Evolutionary conservation across 2,797 vertebrate genomes (phyloP).

Genomic region (Alfaro cultratus): DNA sequence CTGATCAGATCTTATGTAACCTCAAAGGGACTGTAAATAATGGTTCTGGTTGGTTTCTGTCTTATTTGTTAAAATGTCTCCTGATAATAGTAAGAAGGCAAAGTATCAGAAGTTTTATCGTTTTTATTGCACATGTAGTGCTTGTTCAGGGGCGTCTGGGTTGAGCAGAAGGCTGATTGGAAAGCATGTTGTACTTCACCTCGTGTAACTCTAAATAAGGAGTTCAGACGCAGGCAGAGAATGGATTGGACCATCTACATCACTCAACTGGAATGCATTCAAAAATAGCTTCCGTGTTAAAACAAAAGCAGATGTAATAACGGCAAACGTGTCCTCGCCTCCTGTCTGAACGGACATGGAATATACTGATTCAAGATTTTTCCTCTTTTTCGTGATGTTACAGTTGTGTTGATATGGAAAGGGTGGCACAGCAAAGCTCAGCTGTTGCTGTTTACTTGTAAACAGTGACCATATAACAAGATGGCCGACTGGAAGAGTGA

Average conservation of each 20-base stretch:
- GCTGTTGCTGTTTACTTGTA: slow-evolving; percentile 57
- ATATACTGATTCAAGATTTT: neutral
- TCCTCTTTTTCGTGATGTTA: neutral
- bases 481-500: slow-evolving; percentile 11
- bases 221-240: slow-evolving; percentile 70
- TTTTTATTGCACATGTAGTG: slow-evolving; percentile 11
- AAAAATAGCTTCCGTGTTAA: slow-evolving; percentile 85
- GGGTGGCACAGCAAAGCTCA: slow-evolving; percentile 7
- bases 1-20: neutral
- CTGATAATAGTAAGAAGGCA: neutral
- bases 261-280: slow-evolving; percentile 85
- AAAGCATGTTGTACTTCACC: slow-evolving; percentile 73
- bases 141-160: slow-evolving; percentile 47
- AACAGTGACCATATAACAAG: slow-evolving; percentile 30
- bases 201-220: slow-evolving; percentile 84
- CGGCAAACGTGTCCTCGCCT: slow-evolving; percentile 20
- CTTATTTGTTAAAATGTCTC: neutral
- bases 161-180: slow-evolving; percentile 67
- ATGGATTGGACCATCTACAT: slow-evolving; percentile 78
- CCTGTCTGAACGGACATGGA: slow-evolving; percentile 35
- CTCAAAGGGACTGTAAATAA: neutral
- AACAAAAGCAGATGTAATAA: slow-evolving; percentile 79
- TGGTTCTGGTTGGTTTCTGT: neutral
- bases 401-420: slow-evolving; percentile 7
- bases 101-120: slow-evolving; percentile 1